Percentiles rank a stretch among this genome's conserved stretches.
phyloP scores from a whole-genome alignment of 2,797 vertebrate species.

The Melanotaenia boesemani region DNA sequence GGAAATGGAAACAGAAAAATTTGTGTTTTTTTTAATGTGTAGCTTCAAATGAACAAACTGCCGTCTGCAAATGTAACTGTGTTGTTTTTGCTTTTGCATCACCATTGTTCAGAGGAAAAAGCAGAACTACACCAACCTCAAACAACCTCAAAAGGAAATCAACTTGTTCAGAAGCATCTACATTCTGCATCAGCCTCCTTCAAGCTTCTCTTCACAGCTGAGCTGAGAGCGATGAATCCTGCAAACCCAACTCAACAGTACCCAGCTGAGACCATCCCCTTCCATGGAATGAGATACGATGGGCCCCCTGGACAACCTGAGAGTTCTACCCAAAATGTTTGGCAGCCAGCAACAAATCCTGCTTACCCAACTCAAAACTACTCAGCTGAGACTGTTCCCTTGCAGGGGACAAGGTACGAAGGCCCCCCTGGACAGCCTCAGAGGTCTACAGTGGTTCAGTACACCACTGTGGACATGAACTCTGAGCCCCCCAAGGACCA shows the following conservation, averaged over 20 bases:
- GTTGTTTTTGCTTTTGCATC: no score
- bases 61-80: no score
- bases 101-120: no score
- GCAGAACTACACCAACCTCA: no score
- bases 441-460: background rate
- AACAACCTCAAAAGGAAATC: no score
- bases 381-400: background rate
- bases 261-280: background rate
- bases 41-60: no score
- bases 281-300: background rate
- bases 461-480: constrained; percentile 13
- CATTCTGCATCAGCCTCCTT: background rate
- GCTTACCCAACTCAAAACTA: background rate
- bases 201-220: background rate
- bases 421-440: background rate
- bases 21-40: no score
- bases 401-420: background rate
- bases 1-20: no score
- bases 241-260: background rate
- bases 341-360: no score
- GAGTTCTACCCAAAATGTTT: no score
- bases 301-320: background rate
- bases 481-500: constrained; percentile 31
- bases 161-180: no score
- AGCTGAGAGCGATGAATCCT: background rate